phyloP scores from a whole-genome alignment of 2,797 vertebrate genomes.

The Phoeniculus purpureus region DNA sequence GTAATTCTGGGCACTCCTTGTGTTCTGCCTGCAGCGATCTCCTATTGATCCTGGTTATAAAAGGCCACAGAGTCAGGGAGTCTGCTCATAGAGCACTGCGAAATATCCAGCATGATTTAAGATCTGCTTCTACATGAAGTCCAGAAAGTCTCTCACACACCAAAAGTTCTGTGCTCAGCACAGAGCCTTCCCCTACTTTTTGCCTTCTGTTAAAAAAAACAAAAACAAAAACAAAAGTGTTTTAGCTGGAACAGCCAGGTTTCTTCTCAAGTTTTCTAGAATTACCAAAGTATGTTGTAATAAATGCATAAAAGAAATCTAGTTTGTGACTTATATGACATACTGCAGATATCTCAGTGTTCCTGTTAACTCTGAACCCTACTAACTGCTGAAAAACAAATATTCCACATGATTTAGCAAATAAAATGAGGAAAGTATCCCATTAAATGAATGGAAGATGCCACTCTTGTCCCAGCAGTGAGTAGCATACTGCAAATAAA shows the following conservation, averaged over 20 bases:
- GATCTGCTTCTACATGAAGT: neutral
- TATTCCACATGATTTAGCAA: neutral
- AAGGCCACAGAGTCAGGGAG: neutral
- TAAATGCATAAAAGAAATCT: neutral
- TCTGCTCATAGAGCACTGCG: neutral
- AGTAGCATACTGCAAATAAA: neutral
- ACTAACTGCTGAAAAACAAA: neutral
- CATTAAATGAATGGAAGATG: neutral
- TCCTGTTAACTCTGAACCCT: neutral
- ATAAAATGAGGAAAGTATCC: neutral
- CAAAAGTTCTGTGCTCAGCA: neutral
- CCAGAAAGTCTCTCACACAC: neutral
- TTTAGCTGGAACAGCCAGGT: neutral
- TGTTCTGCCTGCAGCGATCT: neutral
- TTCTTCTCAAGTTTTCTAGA: neutral
- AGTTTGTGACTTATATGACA: neutral
- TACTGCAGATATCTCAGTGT: neutral
- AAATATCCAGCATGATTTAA: neutral
- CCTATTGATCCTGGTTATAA: neutral
- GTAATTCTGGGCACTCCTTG: neutral
- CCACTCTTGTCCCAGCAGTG: neutral
- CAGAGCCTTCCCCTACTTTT: neutral
- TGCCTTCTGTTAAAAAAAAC: neutral
- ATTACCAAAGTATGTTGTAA: neutral
- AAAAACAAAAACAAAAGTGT: no score